Percentiles rank a stretch among this genome's conserved stretches.
Evolutionary conservation across 1,140 invertebrate species (phyloP).

Genomic region (Telenomus remus): DNA sequence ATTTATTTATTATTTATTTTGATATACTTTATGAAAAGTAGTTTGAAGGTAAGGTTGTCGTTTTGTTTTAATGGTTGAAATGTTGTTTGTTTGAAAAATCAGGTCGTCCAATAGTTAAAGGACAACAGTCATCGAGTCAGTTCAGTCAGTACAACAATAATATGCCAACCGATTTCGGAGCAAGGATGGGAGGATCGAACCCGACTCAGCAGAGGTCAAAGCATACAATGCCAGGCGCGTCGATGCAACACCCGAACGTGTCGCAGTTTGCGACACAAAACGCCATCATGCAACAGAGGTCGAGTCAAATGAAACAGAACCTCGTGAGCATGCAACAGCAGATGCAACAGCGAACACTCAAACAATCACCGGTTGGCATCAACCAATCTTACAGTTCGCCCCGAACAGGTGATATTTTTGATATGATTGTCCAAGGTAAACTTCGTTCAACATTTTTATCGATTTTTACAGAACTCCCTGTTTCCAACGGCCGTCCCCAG

Average conservation of each 20-base stretch:
- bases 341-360: constrained; percentile 61
- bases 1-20: no score
- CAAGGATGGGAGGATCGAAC: constrained; percentile 69
- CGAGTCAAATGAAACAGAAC: constrained; percentile 69
- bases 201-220: constrained; percentile 67
- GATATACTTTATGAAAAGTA: no score
- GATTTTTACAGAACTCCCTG: no score
- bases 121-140: constrained; percentile 59
- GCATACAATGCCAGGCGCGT: constrained; percentile 62
- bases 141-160: constrained; percentile 64
- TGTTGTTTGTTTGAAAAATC: neutral
- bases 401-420: constrained; percentile 63
- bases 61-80: neutral
- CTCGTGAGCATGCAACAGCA: constrained; percentile 68
- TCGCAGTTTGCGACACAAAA: constrained; percentile 66
- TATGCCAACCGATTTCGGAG: constrained; percentile 52
- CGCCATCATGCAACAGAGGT: constrained; percentile 68
- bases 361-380: constrained; percentile 69
- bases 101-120: constrained; percentile 79
- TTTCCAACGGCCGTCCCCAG: constrained; percentile 18
- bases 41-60: no score
- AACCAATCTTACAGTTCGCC: constrained; percentile 72
- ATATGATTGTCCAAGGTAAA: no score
- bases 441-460: no score
- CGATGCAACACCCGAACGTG: constrained; percentile 67